Conservation (phyloP, 2,888 invertebrate genomes). For the Euclidia mi region DNA sequence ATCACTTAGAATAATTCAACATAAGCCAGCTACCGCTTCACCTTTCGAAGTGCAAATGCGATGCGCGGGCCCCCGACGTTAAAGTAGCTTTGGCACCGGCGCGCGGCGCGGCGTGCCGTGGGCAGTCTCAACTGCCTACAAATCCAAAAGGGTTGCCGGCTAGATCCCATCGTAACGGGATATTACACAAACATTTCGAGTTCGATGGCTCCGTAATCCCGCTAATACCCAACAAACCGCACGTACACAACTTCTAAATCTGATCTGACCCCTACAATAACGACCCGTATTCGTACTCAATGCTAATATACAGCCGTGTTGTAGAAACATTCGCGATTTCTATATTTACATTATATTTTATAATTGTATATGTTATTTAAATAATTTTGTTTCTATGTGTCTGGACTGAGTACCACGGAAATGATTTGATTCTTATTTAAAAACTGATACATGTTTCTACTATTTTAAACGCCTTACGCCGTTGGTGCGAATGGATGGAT, state of each 20-base stretch:
- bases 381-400: not conserved
- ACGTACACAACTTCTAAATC: slow-evolving; percentile 67
- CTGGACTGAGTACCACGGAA: not conserved
- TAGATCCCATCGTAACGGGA: slow-evolving; percentile 57
- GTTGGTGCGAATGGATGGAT: no score
- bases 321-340: slow-evolving; percentile 24
- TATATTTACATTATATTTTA: slow-evolving; percentile 17
- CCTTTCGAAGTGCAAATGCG: slow-evolving; percentile 29
- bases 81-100: slow-evolving; percentile 58
- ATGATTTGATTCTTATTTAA: no score
- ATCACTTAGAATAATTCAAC: no score
- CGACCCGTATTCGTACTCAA: slow-evolving; percentile 49
- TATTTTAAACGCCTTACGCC: no score
- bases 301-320: slow-evolving; percentile 38
- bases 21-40: not conserved
- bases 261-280: slow-evolving; percentile 56
- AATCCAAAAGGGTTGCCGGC: slow-evolving; percentile 59
- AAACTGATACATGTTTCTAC: no score
- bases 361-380: not conserved
- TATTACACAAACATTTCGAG: slow-evolving; percentile 67
- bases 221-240: slow-evolving; percentile 71
- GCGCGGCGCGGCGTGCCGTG: no score
- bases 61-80: slow-evolving; percentile 36
- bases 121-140: slow-evolving; percentile 65
- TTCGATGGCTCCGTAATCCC: slow-evolving; percentile 67